Conservation (phyloP, 1,140 invertebrate genomes). For the Euwallacea fornicatus region DNA sequence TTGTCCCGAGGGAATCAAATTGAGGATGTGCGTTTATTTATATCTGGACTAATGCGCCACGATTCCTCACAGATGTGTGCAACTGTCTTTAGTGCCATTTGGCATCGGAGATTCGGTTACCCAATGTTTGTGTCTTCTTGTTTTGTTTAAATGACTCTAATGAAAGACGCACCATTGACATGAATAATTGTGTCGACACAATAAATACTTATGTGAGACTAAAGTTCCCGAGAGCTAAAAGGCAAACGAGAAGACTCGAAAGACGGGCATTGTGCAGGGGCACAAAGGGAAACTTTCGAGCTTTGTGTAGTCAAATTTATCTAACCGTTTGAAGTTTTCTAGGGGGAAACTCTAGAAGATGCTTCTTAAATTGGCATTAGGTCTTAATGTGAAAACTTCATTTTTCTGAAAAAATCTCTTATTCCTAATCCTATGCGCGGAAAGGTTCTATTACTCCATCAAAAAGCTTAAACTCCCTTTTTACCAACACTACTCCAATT, state of each 20-base stretch:
- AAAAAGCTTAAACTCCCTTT: no score
- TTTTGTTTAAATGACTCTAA: neutral
- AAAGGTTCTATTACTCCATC: no score
- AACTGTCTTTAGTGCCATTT: conserved; percentile 14
- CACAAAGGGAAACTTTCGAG: no score
- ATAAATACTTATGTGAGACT: neutral
- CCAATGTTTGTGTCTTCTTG: neutral
- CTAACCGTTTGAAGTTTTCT: neutral
- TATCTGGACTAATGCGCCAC: neutral
- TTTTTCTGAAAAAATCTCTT: no score
- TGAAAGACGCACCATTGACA: neutral
- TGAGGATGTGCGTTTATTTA: neutral
- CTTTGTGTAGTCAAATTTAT: neutral
- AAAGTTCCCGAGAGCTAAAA: neutral
- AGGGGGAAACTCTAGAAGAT: neutral
- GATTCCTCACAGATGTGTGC: conserved; percentile 5
- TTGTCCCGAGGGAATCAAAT: no score
- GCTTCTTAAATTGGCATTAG: neutral
- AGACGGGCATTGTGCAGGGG: no score
- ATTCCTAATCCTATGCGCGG: no score
- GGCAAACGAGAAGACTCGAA: neutral
- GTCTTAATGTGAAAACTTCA: no score
- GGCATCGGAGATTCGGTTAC: conserved; percentile 10
- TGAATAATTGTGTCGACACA: neutral
- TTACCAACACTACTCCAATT: no score